A percentile compares a stretch with the other conserved stretches of the same genome.
These are phyloP conservation scores for Drosophila pseudoobscura DNA, from an alignment of 1,140 invertebrate genomes.

Conservation along the genomic window DNA sequence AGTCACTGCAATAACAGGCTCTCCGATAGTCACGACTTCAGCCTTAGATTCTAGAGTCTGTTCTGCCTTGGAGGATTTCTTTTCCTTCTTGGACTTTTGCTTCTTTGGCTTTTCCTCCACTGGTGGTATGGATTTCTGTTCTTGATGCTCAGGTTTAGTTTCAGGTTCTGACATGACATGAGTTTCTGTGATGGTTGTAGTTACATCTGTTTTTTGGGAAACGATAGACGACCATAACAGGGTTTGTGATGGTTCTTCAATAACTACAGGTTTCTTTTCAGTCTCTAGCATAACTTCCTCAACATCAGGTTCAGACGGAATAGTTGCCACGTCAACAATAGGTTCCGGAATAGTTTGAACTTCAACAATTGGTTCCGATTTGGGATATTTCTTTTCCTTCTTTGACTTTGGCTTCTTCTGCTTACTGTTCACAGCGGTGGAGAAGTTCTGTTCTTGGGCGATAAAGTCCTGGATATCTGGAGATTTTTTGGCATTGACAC, in stretches of 20 bases:
- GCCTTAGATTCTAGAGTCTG: background rate
- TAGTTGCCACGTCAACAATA: background rate
- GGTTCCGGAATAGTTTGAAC: background rate
- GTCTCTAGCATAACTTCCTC: background rate
- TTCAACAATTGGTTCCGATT: constrained; percentile 8
- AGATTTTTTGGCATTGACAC: background rate
- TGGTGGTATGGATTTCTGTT: background rate
- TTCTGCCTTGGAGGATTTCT: constrained; percentile 18
- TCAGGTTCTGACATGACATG: background rate
- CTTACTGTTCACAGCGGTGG: constrained; percentile 30
- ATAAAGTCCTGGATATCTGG: constrained; percentile 22
- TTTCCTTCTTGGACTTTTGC: constrained; percentile 42
- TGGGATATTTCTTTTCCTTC: constrained; percentile 39
- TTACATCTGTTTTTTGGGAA: constrained; percentile 15
- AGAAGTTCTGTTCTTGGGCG: constrained; percentile 20
- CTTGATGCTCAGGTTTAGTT: background rate
- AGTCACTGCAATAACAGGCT: background rate
- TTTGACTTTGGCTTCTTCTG: constrained; percentile 37
- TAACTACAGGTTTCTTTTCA: too few species aligned
- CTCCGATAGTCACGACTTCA: background rate
- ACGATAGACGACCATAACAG: constrained; percentile 24
- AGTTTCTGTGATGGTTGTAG: constrained; percentile 1
- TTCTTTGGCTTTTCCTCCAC: constrained; percentile 37
- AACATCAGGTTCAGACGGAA: background rate
- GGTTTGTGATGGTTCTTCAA: background rate